Base-by-base conservation (phyloP, 2,113 vertebrate species). In the Ibidorhyncha struthersii region DNA sequence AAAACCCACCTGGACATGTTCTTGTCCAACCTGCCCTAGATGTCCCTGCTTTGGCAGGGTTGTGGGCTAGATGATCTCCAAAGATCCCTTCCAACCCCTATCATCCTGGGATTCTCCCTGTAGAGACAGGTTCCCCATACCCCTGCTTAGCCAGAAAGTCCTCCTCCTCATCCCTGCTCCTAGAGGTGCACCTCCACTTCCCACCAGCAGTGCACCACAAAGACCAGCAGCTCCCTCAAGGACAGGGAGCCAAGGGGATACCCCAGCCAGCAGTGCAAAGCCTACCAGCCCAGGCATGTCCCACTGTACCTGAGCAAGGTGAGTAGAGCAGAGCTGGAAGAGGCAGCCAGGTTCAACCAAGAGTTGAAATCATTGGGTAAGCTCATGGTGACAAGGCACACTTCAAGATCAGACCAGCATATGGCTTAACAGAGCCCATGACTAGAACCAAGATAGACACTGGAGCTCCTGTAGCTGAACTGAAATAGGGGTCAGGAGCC, bases 391-490 rank as follows among this genome's bases (percentile, higher is more conserved):
- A 13, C 21, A 19, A 70, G 29, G 20, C 34, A 49, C 3, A 1
- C 14, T 5, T 9, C 7, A 41, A n/a, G 32, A 10, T 22, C 8
- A 58, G 34, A 8, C 2, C 73, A 62, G 22, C 8, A 2, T 4
- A 4, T 0, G 0, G 6, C 53, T 49, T 40, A 36, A 3, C 15
- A 66, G 6, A 40, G 10, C 9, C 18, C 14, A 4, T 0, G 0
- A 2, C 23, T 10, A 12, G 26, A 18, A 11, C 21, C 5, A 14
- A 70, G 3, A 5, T 2, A 0, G 11, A 43, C 8, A 40, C 0
- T 1, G 16, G 5, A 9, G 1, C 13, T 47, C 17, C 27, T 47
- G 4, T 0, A 80, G 45, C 52, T 82, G 81, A 14, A 4, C 80
- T 45, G 30, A 34, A 49, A 34, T 1, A 26, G 73, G 61, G 8